phyloP scores from a whole-genome alignment of 2,888 invertebrate species.

The Seira sanloemensis region DNA sequence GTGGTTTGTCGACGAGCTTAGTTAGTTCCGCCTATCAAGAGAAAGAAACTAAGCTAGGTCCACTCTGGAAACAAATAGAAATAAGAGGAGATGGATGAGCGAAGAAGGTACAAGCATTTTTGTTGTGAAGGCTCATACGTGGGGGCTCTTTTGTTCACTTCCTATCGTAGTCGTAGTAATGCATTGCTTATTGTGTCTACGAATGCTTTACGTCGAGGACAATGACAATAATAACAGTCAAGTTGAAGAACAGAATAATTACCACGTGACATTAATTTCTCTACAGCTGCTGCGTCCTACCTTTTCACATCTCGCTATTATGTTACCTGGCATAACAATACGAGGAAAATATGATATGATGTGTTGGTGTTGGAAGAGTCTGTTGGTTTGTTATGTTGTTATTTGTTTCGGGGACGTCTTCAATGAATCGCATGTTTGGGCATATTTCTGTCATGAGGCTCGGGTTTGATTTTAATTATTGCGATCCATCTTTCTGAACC shows the following conservation, averaged over 20 bases:
- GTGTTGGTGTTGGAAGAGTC: no score
- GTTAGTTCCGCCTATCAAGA: conserved; percentile 34
- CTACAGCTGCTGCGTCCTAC: conserved; percentile 42
- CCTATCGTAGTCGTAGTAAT: conserved; percentile 41
- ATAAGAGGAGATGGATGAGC: background rate
- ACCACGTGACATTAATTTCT: conserved; percentile 60
- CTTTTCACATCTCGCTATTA: conserved; percentile 5
- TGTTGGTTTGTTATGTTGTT: no score
- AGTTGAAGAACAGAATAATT: conserved; percentile 46
- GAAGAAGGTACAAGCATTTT: background rate
- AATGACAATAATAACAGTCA: conserved; percentile 49
- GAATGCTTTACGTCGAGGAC: conserved; percentile 32
- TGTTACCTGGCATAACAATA: no score
- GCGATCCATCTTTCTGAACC: no score
- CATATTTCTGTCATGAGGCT: no score
- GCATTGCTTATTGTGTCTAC: no score
- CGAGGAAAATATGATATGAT: no score
- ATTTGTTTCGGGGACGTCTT: no score
- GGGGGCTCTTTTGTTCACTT: conserved; percentile 38
- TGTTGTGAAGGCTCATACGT: conserved; percentile 24
- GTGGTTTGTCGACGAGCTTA: conserved; percentile 7
- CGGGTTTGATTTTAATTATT: no score
- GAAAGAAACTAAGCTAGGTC: conserved; percentile 16
- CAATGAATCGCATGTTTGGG: no score
- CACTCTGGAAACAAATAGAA: conserved; percentile 2